Percentiles rank a stretch among this genome's conserved stretches.
Conservation (phyloP, 2,888 invertebrate genomes). For the Diaperis boleti region DNA sequence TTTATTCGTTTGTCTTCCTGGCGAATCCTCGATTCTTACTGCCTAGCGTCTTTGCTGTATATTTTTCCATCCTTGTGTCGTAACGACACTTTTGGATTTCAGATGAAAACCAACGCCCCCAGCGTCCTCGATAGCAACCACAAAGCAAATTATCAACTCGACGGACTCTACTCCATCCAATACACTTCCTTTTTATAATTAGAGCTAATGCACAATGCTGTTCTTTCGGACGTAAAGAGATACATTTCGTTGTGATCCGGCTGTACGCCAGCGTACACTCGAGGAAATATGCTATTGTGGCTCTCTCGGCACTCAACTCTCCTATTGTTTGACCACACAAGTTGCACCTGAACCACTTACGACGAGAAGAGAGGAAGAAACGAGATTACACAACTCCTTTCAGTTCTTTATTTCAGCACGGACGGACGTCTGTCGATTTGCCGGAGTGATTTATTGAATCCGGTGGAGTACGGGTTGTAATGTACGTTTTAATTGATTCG, state of each 20-base stretch:
- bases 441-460: slow-evolving; percentile 32
- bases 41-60: no score
- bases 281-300: slow-evolving; percentile 36
- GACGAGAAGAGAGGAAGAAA: slow-evolving; percentile 21
- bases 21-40: no score
- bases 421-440: slow-evolving; percentile 29
- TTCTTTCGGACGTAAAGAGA: slow-evolving; percentile 5
- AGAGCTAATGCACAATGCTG: slow-evolving; percentile 7
- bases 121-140: no score
- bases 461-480: no score
- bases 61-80: no score
- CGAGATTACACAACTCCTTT: slow-evolving; percentile 37
- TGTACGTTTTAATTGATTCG: no score
- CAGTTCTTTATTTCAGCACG: slow-evolving; percentile 33
- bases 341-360: slow-evolving; percentile 42
- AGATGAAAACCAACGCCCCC: no score
- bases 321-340: slow-evolving; percentile 41
- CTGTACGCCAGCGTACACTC: slow-evolving; percentile 20
- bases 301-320: slow-evolving; percentile 35
- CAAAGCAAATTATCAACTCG: no score
- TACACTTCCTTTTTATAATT: no score
- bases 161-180: no score
- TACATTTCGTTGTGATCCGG: slow-evolving; percentile 29
- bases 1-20: no score
- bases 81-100: no score